phyloP scores from a whole-genome alignment of 2,888 invertebrate species.

The Phytoseiulus persimilis region DNA sequence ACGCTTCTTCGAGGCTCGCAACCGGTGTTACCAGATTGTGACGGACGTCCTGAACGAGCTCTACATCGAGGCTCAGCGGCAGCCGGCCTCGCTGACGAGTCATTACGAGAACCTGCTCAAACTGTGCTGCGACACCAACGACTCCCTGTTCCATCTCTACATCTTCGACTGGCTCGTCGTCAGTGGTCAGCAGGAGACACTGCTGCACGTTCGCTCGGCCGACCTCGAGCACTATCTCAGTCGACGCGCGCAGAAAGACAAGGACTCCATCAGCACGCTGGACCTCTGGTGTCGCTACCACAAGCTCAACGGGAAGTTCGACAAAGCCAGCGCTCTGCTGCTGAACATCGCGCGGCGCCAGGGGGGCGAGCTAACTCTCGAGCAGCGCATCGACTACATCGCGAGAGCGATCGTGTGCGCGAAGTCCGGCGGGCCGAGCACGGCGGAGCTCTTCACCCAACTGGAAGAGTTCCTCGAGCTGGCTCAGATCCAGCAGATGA shows the following conservation, averaged over 20 bases:
- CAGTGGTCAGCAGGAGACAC: slow-evolving; percentile 1
- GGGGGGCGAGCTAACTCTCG: background rate
- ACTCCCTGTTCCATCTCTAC: slow-evolving; percentile 53
- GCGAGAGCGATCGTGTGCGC: slow-evolving; percentile 11
- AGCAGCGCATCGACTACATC: slow-evolving; percentile 15
- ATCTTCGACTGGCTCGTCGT: slow-evolving; percentile 52
- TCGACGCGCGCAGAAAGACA: background rate
- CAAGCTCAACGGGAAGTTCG: slow-evolving; percentile 13
- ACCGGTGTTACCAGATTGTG: slow-evolving; percentile 80
- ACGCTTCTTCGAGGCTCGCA: slow-evolving; percentile 64
- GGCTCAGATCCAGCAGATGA: slow-evolving; percentile 48
- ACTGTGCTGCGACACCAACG: slow-evolving; percentile 50
- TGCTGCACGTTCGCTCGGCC: background rate
- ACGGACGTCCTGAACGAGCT: slow-evolving; percentile 58
- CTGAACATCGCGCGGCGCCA: background rate
- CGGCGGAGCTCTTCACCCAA: slow-evolving; percentile 52
- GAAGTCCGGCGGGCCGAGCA: background rate
- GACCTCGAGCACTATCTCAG: slow-evolving; percentile 6
- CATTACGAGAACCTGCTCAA: slow-evolving; percentile 50
- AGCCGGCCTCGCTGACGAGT: background rate
- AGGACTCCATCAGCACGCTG: slow-evolving; percentile 19
- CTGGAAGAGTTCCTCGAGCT: slow-evolving; percentile 53
- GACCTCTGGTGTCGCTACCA: slow-evolving; percentile 27
- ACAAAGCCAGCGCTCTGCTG: background rate
- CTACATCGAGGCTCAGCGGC: slow-evolving; percentile 7